Conservation (phyloP, 2,888 invertebrate species). For the Ichneumoninae sp. region DNA sequence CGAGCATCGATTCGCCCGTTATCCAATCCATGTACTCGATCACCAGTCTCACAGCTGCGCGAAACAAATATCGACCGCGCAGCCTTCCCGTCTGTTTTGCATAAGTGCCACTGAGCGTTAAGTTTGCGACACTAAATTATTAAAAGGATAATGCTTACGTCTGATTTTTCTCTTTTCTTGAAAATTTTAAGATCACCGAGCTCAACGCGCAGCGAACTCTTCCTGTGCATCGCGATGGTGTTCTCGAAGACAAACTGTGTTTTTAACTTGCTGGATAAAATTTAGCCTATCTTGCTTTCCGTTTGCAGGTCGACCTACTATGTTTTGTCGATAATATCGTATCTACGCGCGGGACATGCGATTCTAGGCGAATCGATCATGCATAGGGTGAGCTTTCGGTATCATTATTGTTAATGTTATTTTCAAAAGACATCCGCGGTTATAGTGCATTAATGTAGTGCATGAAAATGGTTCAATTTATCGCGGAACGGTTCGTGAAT, state of each 20-base stretch:
- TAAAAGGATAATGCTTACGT: slow-evolving; percentile 48
- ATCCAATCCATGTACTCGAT: slow-evolving; percentile 78
- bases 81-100: slow-evolving; percentile 66
- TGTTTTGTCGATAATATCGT: slow-evolving; percentile 72
- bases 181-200: slow-evolving; percentile 48
- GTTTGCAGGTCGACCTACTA: slow-evolving; percentile 27
- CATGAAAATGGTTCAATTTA: background rate
- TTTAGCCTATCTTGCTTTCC: slow-evolving; percentile 28
- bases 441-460: background rate
- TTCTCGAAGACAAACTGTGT: slow-evolving; percentile 12
- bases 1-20: slow-evolving; percentile 63
- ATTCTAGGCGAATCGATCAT: slow-evolving; percentile 9
- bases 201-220: slow-evolving; percentile 61
- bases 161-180: slow-evolving; percentile 43
- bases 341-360: slow-evolving; percentile 35
- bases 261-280: slow-evolving; percentile 11
- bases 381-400: background rate
- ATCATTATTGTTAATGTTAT: background rate
- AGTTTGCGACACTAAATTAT: background rate
- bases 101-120: background rate
- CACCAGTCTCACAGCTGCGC: slow-evolving; percentile 74
- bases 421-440: background rate
- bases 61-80: slow-evolving; percentile 76
- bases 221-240: slow-evolving; percentile 51
- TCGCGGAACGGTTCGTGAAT: too few relatives aligned